phyloP scores from a whole-genome alignment of 1,140 invertebrate genomes.

The Calephelis nemesis region DNA sequence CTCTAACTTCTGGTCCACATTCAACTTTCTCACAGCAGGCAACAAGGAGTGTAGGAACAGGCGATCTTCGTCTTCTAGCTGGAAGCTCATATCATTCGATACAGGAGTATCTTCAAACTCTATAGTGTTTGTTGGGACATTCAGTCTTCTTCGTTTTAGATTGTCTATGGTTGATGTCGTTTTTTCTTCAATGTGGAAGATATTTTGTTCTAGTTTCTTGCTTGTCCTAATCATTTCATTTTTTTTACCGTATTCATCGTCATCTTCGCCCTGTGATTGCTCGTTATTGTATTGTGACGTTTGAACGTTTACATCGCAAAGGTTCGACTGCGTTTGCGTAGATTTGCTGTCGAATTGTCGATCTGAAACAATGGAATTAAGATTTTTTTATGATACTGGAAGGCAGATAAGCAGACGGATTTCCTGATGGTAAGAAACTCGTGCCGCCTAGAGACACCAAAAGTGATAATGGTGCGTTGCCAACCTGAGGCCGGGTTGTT shows the following conservation, averaged over 20 bases:
- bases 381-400: too few relatives aligned
- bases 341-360: slow-evolving; percentile 51
- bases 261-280: slow-evolving; percentile 37
- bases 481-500: too few relatives aligned
- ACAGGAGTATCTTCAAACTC: slow-evolving; percentile 41
- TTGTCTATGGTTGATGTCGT: slow-evolving; percentile 39
- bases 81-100: neutral
- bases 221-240: slow-evolving; percentile 10
- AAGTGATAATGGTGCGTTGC: too few relatives aligned
- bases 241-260: slow-evolving; percentile 34
- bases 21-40: slow-evolving; percentile 46
- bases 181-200: slow-evolving; percentile 10
- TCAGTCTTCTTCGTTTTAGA: slow-evolving; percentile 34
- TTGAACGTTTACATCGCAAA: too few relatives aligned
- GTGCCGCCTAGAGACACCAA: too few relatives aligned
- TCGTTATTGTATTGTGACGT: slow-evolving; percentile 29
- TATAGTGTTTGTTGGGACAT: slow-evolving; percentile 30
- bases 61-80: slow-evolving; percentile 47
- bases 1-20: slow-evolving; percentile 53
- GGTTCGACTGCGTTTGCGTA: slow-evolving; percentile 46
- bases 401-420: too few relatives aligned
- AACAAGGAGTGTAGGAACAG: slow-evolving; percentile 53
- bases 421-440: too few relatives aligned
- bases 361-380: slow-evolving; percentile 35
- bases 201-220: neutral